phyloP scores from a whole-genome alignment of 2,113 vertebrate species.

The Rhipidura dahli region DNA sequence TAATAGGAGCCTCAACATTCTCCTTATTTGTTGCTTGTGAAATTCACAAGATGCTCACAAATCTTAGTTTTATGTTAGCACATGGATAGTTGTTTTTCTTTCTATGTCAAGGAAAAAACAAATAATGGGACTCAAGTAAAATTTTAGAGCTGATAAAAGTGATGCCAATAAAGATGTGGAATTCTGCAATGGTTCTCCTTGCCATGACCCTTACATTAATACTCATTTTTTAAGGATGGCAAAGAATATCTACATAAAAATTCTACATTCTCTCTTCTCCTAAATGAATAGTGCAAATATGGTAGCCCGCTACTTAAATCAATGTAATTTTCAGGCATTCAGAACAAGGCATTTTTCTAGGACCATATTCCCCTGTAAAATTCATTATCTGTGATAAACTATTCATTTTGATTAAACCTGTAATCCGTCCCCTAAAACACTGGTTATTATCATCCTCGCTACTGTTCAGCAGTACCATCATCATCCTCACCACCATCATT shows the following conservation, averaged over 20 bases:
- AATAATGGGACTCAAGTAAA: neutral
- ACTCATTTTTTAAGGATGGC: neutral
- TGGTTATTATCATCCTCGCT: slow-evolving; percentile 56
- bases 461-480: slow-evolving; percentile 45
- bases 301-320: slow-evolving; percentile 44
- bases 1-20: neutral
- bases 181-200: neutral
- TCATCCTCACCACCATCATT: slow-evolving; percentile 59
- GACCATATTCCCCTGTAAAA: slow-evolving; percentile 9
- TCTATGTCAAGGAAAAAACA: neutral
- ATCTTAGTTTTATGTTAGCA: neutral
- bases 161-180: neutral
- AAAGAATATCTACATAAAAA: slow-evolving; percentile 25
- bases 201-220: neutral
- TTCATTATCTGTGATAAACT: slow-evolving; percentile 58
- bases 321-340: slow-evolving; percentile 64
- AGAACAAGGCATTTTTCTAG: slow-evolving; percentile 43
- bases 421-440: slow-evolving; percentile 47
- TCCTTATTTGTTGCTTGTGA: neutral
- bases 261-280: neutral
- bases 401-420: slow-evolving; percentile 66
- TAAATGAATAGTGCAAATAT: slow-evolving; percentile 50
- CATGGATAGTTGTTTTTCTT: neutral
- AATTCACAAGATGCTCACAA: neutral
- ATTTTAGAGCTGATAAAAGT: neutral